Base-by-base conservation (phyloP, 2,888 invertebrate species). In the Eupithecia vulgata region DNA sequence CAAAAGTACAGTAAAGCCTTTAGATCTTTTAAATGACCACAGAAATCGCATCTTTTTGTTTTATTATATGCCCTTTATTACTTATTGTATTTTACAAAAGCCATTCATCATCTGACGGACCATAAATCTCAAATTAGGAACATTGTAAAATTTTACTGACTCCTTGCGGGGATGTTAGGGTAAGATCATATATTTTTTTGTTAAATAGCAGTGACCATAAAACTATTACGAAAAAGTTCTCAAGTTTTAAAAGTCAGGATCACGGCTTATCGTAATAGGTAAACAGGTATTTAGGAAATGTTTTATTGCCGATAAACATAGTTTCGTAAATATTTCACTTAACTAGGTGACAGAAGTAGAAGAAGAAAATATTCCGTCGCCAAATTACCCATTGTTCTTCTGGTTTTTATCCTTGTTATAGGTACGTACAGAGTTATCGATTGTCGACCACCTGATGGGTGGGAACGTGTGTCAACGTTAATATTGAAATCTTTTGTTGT, bases 131-230 rank as follows among this genome's bases (percentile, higher is more conserved):
- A 89, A 90, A 90, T 91, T 91, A 91, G 89, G 86, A 84, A 88
- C 87, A 90, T 91, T 90, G 90, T 92, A 90, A 90, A 90, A 81
- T 91, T 91, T 91, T 91, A 91, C 86, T 83, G 88, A 90, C 91
- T 90, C 78, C 84, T 83, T 79, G 84, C 79, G 78, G 79, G 81
- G 10, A 65, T 40, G 25, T 65, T 25, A 83, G 84, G 83, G 82
- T 81, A 80, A 85, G 87, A 84, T 85, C 86, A 87, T 88, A 88
- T 87, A 86, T 87, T 83, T 83, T 79, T 80, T 40, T 37, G 21
- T 40, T 52, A 21, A 68, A 75, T 67, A 72, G 40, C 15, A 65
- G 67, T 61, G 57, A 40, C 67, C 64, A 48, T 57, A 73, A 59
- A 61, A 48, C 69, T 68, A 35, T 52, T n/a, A 6, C 15, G 21